Evolutionary conservation across 2,797 vertebrate genomes (phyloP), one percentile per base, ranked within the genome.

Genomic region (Dermochelys coriacea): DNA sequence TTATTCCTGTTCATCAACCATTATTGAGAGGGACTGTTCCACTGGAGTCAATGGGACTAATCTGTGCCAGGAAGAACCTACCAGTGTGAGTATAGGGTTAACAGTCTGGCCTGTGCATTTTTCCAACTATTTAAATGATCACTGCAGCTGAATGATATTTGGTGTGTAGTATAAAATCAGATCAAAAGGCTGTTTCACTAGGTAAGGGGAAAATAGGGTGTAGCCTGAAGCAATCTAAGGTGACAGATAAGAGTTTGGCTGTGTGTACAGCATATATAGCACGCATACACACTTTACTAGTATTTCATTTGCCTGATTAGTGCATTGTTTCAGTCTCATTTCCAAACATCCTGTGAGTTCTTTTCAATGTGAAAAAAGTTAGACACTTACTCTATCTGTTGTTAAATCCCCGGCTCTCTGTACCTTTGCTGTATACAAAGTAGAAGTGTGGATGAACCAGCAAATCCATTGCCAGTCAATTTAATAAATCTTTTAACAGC

Each of bases 71-170:
- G 94, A 95, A 97, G 93, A 97, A 84, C 91, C 97, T 97, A 93
- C 96, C 96, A 97, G 93, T 84, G 0, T 96, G 96, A 95, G 93
- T 91, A 94, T 95, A 85, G 84, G 92, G 94, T 93, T 95, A 90
- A 86, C 96, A 96, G 96, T 97, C 96, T 97, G 96, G 93, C 37
- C 0, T 93, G 96, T 93, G 94, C 89, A 96, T 93, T 97, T 96
- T 96, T 95, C 93, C 95, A 97, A 96, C 88, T 97, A 88, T 96
- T 95, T 96, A 96, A 95, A 88, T 93, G 90, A 94, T 96, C 93
- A 88, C 93, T 95, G 93, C 93, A 95, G 93, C 94, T 95, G 96
- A 97, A 91, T 71, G 80, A 91, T 64, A 80, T 64, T 96, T 84
- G 91, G 86, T 96, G 91, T 89, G 93, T 91, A 6, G n/a, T 41